A percentile compares a stretch with the other conserved stretches of the same genome.
Conservation (phyloP, 2,113 vertebrate species). For the Oryzias woworae region DNA sequence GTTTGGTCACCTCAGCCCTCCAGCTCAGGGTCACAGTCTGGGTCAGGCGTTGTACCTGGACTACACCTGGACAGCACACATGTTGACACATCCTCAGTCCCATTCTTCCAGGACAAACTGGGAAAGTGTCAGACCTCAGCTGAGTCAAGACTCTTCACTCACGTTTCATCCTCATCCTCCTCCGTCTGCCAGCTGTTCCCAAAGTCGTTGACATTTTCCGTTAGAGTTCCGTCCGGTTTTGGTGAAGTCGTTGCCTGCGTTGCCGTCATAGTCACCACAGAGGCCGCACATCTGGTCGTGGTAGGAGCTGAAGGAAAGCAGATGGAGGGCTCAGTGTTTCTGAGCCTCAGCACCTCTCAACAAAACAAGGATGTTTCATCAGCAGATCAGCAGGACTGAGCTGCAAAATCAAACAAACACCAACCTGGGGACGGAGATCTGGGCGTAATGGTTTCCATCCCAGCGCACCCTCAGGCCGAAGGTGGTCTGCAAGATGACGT, state of each 20-base stretch:
- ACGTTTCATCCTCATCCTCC: slow-evolving; percentile 75
- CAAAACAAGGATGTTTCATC: neutral
- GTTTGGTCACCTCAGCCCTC: slow-evolving; percentile 68
- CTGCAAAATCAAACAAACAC: slow-evolving; percentile 16
- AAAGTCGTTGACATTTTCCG: slow-evolving; percentile 68
- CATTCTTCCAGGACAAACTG: neutral
- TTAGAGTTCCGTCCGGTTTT: slow-evolving; percentile 70
- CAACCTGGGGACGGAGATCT: slow-evolving; percentile 76
- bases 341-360: neutral
- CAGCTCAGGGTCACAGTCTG: slow-evolving; percentile 71
- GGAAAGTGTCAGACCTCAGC: too few relatives aligned
- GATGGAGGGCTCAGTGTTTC: neutral
- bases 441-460: slow-evolving; percentile 83
- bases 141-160: slow-evolving; percentile 31
- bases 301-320: slow-evolving; percentile 67
- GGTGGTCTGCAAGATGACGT: slow-evolving; percentile 74
- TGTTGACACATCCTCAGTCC: neutral
- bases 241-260: slow-evolving; percentile 74
- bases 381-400: neutral
- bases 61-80: slow-evolving; percentile 65
- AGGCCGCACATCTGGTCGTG: slow-evolving; percentile 80
- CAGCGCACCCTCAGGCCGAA: slow-evolving; percentile 81
- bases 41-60: slow-evolving; percentile 49
- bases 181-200: slow-evolving; percentile 79
- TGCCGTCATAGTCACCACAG: slow-evolving; percentile 81